Evolutionary conservation across 2,797 vertebrate species (phyloP), one percentile per base, ranked within the genome.

Genomic region (Clarias fuscus): DNA sequence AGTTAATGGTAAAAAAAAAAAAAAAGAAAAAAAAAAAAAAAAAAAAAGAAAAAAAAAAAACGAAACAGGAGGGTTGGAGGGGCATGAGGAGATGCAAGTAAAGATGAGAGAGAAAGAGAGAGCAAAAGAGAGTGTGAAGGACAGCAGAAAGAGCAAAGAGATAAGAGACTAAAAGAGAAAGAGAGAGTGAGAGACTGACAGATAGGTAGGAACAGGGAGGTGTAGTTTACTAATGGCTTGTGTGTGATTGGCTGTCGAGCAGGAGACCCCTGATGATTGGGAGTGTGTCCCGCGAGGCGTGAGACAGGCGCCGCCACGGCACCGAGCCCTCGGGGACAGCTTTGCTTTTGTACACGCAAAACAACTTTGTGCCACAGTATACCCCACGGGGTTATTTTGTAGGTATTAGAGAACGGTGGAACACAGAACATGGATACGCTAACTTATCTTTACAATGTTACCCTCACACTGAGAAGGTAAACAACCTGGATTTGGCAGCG

Each of bases 351-450:
- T 90, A 90, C 91, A 90, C 88, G 88, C 89, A 90, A 91, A 91
- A 91, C 89, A 91, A 91, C 86, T 90, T 90, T 90, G 89, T 91
- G 91, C 88, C 89, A 86, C 81, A 89, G 87, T 89, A 91, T 90
- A 91, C 92, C 92, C 90, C 90, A 90, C 87, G 91, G 92, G 91
- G 88, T 92, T 91, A 91, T 90, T 89, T 88, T 91, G 90, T 91
- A 92, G 92, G 89, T 91, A 89, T 91, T 89, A 89, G 82, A 86
- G 85, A 85, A 87, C 84, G 88, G 89, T 89, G 86, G 86, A 89
- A 91, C 85, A 86, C 88, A 90, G 88, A 86, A 89, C 89, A 85
- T 88, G 90, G 85, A 90, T 90, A 88, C 88, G 88, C 86, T 87
- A 89, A 91, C 88, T 84, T 90, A 86, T 86, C 85, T 89, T 88